phyloP scores from a whole-genome alignment of 2,888 invertebrate species.

The Melinaea marsaeus region DNA sequence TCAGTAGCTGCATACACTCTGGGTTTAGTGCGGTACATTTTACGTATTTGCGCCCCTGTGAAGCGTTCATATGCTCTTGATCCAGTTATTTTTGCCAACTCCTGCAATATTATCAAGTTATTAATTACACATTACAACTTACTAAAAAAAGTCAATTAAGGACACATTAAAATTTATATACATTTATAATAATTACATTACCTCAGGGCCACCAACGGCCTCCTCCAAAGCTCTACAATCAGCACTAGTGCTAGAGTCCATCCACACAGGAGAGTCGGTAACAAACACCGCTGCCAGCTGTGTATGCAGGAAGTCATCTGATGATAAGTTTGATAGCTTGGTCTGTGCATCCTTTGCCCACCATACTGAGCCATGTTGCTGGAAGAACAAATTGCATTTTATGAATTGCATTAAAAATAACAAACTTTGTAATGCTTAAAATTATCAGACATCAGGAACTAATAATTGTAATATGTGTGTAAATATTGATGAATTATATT shows the following conservation, averaged over 20 bases:
- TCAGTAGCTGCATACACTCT: slow-evolving; percentile 79
- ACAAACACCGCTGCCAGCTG: slow-evolving; percentile 90
- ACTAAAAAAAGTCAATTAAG: no score
- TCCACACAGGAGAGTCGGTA: slow-evolving; percentile 95
- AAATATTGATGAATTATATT: no score
- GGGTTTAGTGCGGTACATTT: slow-evolving; percentile 84
- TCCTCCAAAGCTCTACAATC: slow-evolving; percentile 89
- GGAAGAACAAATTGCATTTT: slow-evolving; percentile 20
- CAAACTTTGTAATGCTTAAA: no score
- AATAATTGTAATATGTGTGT: no score
- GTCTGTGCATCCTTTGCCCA: slow-evolving; percentile 89
- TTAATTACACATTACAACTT: neutral
- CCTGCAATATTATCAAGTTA: slow-evolving; percentile 53
- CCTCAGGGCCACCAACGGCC: slow-evolving; percentile 87
- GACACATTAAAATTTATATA: no score
- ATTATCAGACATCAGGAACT: no score
- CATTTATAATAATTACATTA: slow-evolving; percentile 44
- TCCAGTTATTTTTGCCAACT: slow-evolving; percentile 88
- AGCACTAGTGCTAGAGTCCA: slow-evolving; percentile 90
- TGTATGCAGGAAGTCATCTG: slow-evolving; percentile 87
- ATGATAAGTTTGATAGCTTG: slow-evolving; percentile 81
- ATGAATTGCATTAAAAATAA: neutral
- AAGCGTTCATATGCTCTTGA: slow-evolving; percentile 93
- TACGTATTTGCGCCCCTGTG: slow-evolving; percentile 95
- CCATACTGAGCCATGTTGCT: slow-evolving; percentile 99